These are phyloP conservation scores for Lepidurus packardi DNA, from an alignment of 1,140 invertebrate species.

Conservation along the genomic window DNA sequence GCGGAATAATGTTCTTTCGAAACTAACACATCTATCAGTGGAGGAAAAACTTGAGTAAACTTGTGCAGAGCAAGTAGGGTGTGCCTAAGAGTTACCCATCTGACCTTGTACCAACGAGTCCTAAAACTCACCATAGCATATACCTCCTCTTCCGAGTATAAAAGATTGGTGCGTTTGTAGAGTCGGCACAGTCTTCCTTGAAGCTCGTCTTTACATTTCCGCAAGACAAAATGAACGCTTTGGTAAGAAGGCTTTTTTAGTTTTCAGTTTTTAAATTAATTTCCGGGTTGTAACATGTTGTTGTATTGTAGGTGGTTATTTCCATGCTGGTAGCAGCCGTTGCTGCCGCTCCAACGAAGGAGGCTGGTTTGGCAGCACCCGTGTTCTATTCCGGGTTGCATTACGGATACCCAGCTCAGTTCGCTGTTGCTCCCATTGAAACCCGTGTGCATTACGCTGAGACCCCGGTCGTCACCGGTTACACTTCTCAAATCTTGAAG, in stretches of 20 bases:
- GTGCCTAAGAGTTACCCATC: neutral
- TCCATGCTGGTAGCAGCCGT: slow-evolving; percentile 28
- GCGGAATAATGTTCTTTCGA: too few relatives aligned
- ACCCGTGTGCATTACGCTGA: slow-evolving; percentile 45
- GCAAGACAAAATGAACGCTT: slow-evolving; percentile 27
- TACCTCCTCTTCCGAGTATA: neutral
- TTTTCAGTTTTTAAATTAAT: neutral
- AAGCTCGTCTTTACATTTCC: slow-evolving; percentile 19
- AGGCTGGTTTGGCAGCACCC: neutral
- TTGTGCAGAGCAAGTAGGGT: too few relatives aligned
- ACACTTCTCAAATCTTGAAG: slow-evolving; percentile 44
- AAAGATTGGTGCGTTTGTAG: neutral
- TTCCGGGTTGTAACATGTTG: neutral
- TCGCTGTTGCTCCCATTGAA: slow-evolving; percentile 36
- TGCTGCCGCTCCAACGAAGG: slow-evolving; percentile 7
- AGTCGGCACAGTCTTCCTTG: slow-evolving; percentile 8
- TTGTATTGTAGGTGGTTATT: slow-evolving; percentile 7
- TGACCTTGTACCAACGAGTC: neutral
- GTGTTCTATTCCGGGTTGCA: neutral
- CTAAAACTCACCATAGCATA: neutral
- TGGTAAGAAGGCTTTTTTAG: slow-evolving; percentile 20
- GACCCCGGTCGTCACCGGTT: slow-evolving; percentile 47
- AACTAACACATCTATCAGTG: too few relatives aligned
- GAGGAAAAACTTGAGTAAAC: too few relatives aligned
- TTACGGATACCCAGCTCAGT: neutral